Evolutionary conservation across 2,888 invertebrate genomes (phyloP).

Genomic region (Dryomyza anilis): DNA sequence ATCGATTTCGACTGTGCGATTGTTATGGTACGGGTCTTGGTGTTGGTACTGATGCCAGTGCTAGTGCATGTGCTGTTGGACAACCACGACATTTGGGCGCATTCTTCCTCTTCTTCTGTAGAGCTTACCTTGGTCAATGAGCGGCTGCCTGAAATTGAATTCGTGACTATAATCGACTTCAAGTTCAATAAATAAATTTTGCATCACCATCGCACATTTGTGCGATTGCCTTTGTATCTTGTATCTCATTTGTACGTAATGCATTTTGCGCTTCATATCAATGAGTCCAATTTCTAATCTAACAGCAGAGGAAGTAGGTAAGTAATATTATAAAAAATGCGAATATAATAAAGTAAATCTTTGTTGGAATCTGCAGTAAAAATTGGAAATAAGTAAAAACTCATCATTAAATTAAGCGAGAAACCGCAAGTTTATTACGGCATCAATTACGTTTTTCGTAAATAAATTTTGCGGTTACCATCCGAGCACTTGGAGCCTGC

Average conservation of each 20-base stretch:
- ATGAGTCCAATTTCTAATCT: slow-evolving; percentile 27
- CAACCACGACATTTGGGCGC: not conserved
- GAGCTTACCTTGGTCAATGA: not conserved
- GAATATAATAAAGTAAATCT: not conserved
- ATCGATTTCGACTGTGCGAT: not conserved
- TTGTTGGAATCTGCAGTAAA: too few species aligned
- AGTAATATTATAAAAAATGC: slow-evolving; percentile 1
- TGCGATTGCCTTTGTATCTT: slow-evolving; percentile 25
- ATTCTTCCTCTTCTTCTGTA: not conserved
- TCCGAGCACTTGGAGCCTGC: not conserved
- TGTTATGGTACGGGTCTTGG: too few species aligned
- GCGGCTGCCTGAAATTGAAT: slow-evolving; percentile 30
- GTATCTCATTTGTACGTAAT: slow-evolving; percentile 28
- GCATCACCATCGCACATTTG: slow-evolving; percentile 17
- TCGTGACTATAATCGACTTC: slow-evolving; percentile 32
- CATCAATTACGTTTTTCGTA: slow-evolving; percentile 30
- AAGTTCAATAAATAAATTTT: slow-evolving; percentile 34
- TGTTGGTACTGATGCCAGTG: not conserved
- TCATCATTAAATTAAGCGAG: slow-evolving; percentile 30
- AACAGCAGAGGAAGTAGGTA: not conserved
- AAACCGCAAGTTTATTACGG: slow-evolving; percentile 33
- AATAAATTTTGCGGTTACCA: slow-evolving; percentile 31
- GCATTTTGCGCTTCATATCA: slow-evolving; percentile 26
- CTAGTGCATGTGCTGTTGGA: not conserved
- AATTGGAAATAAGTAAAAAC: slow-evolving; percentile 8